Evolutionary conservation across 2,888 invertebrate species (phyloP), one percentile per base, ranked within the genome.

Genomic region (Cryptosula pallasiana): DNA sequence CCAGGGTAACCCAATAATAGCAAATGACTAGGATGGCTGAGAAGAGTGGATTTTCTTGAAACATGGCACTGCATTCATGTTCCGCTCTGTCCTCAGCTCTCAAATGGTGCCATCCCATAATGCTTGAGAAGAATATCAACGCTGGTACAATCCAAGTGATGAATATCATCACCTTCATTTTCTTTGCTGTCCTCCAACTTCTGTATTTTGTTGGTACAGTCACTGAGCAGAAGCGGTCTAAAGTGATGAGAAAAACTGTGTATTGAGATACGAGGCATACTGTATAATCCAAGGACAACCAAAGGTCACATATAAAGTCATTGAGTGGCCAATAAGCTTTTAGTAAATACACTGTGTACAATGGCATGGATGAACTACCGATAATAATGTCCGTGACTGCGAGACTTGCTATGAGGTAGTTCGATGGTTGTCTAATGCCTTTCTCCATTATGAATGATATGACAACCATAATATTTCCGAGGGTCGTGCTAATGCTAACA

Each of bases 51-150:
- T 98, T 95, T 84, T 95, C 95, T 74, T 98, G 89, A 86, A 99
- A 99, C 86, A 98, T 97, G 23, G 98, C 97, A 73, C 94, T 92
- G 83, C 97, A 98, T 85, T 94, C 91, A 0, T 92, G 92, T 74
- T 96, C 88, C 81, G 91, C 92, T 27, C 97, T 97, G 25, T 27
- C 9, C 5, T 3, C 32, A 9, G 25, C 27, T 3, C 32, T 63
- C 13, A 98, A 98, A 84, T 95, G 95, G 82, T 97, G 97, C 96
- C 98, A 99, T 58, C 98, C 98, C 82, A 99, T 96, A 77, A 99
- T 98, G 75, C 95, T 95, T 76, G 95, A 94, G 86, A 98, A 98
- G 86, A 99, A 99, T 13, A 99, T 87, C 73, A 96, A 87, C 0
- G 95, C 93, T 69, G 99, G 99, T 78, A 99, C 92, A 72, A 96